Evolutionary conservation across 2,888 invertebrate genomes (phyloP), one percentile per base, ranked within the genome.

Genomic region (Drosophila borborema): DNA sequence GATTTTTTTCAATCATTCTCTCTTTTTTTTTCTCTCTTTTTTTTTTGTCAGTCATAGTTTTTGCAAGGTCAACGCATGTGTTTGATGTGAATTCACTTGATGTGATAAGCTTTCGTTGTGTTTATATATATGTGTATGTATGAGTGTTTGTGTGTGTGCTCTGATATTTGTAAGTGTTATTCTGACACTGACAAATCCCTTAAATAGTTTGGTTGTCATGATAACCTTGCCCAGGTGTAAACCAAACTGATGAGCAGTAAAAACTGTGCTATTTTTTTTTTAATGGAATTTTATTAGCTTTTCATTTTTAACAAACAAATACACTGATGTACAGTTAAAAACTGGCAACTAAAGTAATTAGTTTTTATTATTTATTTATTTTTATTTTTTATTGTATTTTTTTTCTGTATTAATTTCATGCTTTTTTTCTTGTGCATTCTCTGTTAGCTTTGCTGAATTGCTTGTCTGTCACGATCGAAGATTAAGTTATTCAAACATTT

Each of bases 1-100:
- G 20, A 10, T 46, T 18, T 16, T 20, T 4, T 28, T n/a, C 53
- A 34, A n/a, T 23, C n/a, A 31, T 0, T 36, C 8, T 49, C 16
- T 34, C 9, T 34, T 9, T 34, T 6, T 40, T 34, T 9, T 34
- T 6, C n/a, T n/a, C n/a, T n/a, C n/a, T 9, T 34, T 6, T 40
- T 34, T 9, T 34, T 6, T 40, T 40, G 38, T 40, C 41, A 36
- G 28, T 23, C 18, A 23, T 31, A 43, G 28, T 55, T 40, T 53
- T 63, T 76, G 58, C 9, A 77, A 77, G 81, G 88, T 87, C 80
- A 60, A 67, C 16, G 65, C 54, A 61, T 58, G 58, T 60, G 49
- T 65, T 77, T 81, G 64, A 68, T 74, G 55, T 53, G 58, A 74
- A 72, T 71, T 70, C 66, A 65, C 67, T 80, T 75, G 74, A 72